A percentile compares a stretch with the other conserved stretches of the same genome.
phyloP scores from a whole-genome alignment of 1,140 invertebrate genomes.

The Drosophila punjabiensis region DNA sequence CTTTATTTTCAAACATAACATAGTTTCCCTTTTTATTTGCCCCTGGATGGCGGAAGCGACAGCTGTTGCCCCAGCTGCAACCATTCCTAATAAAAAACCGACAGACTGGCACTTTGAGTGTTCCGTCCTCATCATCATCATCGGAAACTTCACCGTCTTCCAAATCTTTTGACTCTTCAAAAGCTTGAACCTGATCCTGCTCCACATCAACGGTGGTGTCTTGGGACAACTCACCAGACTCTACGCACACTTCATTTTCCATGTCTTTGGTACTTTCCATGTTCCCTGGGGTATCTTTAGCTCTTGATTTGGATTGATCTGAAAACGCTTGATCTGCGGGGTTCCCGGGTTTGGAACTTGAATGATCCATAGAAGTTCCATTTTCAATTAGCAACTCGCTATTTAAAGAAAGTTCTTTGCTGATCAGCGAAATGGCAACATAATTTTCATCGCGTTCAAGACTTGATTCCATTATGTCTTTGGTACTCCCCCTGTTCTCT shows the following conservation, averaged over 20 bases:
- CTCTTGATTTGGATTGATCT: background rate
- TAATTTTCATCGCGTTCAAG: no score
- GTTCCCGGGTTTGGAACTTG: background rate
- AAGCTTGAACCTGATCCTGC: background rate
- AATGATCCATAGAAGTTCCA: background rate
- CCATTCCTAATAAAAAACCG: slow-evolving; percentile 25
- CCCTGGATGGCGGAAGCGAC: slow-evolving; percentile 42
- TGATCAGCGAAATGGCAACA: no score
- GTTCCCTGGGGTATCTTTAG: background rate
- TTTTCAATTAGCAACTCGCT: background rate
- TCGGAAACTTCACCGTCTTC: slow-evolving; percentile 57
- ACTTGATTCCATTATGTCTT: no score
- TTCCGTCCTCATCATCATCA: slow-evolving; percentile 1
- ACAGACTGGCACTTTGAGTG: slow-evolving; percentile 30
- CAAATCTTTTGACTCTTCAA: background rate
- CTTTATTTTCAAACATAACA: slow-evolving; percentile 51
- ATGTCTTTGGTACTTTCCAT: background rate
- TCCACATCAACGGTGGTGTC: background rate
- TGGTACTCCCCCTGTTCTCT: no score
- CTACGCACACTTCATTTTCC: background rate
- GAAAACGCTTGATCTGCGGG: background rate
- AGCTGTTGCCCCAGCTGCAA: slow-evolving; percentile 41
- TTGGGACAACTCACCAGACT: slow-evolving; percentile 4
- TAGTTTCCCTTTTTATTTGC: slow-evolving; percentile 37
- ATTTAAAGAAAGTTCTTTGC: no score